These are phyloP conservation scores for Epizoanthus illoricatus DNA, from an alignment of 92 coral and sea anemone genomes.

Conservation along the genomic window DNA sequence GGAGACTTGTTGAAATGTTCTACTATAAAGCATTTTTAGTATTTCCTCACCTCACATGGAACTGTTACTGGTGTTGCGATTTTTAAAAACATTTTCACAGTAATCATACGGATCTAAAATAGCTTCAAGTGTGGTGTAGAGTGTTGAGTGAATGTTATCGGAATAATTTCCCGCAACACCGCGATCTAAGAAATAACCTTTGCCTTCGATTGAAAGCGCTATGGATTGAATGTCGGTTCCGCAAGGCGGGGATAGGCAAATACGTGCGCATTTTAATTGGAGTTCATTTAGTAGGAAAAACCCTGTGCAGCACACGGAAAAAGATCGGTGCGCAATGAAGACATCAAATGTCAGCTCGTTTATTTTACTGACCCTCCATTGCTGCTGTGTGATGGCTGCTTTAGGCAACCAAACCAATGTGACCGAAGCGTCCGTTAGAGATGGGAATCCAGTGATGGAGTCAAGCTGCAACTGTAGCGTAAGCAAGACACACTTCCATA, in stretches of 20 bases:
- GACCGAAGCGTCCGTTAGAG: not conserved
- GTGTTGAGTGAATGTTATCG: slow-evolving; percentile 35
- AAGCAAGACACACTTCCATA: slow-evolving; percentile 1
- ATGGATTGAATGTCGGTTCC: slow-evolving; percentile 41
- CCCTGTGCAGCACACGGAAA: not conserved
- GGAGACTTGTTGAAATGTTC: not conserved
- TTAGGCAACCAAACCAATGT: not conserved
- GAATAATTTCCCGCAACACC: slow-evolving; percentile 32
- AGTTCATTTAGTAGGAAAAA: slow-evolving; percentile 4
- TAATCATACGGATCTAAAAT: not conserved
- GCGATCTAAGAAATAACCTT: slow-evolving; percentile 24
- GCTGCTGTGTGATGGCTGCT: not conserved
- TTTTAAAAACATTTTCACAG: not conserved
- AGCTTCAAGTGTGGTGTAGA: not conserved
- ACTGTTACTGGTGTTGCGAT: not conserved
- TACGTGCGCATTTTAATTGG: slow-evolving; percentile 1
- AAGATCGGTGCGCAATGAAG: not conserved
- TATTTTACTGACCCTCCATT: not conserved
- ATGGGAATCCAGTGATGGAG: slow-evolving; percentile 20
- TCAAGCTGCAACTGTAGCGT: slow-evolving; percentile 27
- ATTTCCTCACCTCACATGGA: not conserved
- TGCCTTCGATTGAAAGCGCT: slow-evolving; percentile 16
- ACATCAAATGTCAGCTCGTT: not conserved
- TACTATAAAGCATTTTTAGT: not conserved
- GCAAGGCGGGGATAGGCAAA: slow-evolving; percentile 27